Evolutionary conservation across 2,113 vertebrate species (phyloP).

Genomic region (Podiceps cristatus): DNA sequence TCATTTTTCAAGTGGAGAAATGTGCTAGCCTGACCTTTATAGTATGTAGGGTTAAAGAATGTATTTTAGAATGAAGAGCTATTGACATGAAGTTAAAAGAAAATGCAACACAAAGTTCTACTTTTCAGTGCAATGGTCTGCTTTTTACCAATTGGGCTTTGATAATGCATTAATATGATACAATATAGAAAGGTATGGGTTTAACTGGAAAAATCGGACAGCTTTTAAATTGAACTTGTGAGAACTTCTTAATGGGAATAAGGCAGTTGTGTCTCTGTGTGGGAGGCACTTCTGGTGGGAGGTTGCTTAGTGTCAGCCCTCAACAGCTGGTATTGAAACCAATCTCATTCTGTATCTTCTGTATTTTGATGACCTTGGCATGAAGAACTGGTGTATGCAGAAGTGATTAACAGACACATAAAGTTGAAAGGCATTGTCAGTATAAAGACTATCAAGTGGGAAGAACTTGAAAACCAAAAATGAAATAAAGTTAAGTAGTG

Average conservation of each 20-base stretch:
- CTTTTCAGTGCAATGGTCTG: neutral
- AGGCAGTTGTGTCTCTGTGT: neutral
- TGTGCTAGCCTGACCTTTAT: neutral
- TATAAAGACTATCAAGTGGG: neutral
- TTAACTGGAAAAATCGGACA: neutral
- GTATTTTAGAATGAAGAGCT: neutral
- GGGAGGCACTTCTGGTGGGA: neutral
- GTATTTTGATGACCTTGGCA: neutral
- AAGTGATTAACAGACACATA: conserved; percentile 16
- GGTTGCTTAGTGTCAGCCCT: neutral
- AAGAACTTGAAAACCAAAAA: neutral
- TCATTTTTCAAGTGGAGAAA: neutral
- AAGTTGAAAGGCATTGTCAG: neutral
- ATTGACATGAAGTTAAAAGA: neutral
- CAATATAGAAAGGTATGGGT: neutral
- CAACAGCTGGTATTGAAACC: neutral
- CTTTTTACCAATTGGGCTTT: neutral
- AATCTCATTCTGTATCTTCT: neutral
- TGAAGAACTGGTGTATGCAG: neutral
- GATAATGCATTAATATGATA: neutral
- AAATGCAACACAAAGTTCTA: neutral
- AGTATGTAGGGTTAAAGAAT: neutral
- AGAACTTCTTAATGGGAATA: neutral
- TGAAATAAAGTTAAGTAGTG: neutral
- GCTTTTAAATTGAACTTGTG: neutral